phyloP scores from a whole-genome alignment of 2,888 invertebrate genomes.

The Ennomos erosarius region DNA sequence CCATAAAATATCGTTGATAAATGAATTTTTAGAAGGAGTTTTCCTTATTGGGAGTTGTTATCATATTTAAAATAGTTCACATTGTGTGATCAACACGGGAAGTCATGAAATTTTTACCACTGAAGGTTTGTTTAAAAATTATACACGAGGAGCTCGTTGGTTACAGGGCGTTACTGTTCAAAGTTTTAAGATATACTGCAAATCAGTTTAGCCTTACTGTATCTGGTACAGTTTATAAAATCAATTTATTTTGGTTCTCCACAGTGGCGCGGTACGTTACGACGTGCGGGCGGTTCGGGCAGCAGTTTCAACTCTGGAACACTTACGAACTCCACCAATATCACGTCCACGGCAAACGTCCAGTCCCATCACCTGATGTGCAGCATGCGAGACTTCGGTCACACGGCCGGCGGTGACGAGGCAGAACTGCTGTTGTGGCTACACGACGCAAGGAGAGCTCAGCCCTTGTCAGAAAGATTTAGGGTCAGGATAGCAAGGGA shows the following conservation, averaged over 20 bases:
- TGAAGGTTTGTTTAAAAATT: no score
- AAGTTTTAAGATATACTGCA: no score
- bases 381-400: constrained; percentile 93
- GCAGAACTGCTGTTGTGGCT: constrained; percentile 95
- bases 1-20: no score
- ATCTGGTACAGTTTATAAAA: no score
- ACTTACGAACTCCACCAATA: constrained; percentile 58
- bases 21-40: no score
- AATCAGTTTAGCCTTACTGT: no score
- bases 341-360: constrained; percentile 55
- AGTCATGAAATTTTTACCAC: no score
- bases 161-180: no score
- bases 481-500: constrained; percentile 95
- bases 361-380: constrained; percentile 89
- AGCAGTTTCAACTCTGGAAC: constrained; percentile 79
- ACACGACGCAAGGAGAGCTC: constrained; percentile 91
- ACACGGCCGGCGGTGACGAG: constrained; percentile 95
- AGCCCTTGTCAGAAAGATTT: constrained; percentile 95
- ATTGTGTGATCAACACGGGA: no score
- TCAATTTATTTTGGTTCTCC: constrained; percentile 22
- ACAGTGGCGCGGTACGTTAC: constrained; percentile 80
- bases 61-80: no score
- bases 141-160: no score
- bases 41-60: no score
- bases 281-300: constrained; percentile 76